Base-by-base conservation (phyloP, 2,888 invertebrate genomes). In the Tholera decimalis region DNA sequence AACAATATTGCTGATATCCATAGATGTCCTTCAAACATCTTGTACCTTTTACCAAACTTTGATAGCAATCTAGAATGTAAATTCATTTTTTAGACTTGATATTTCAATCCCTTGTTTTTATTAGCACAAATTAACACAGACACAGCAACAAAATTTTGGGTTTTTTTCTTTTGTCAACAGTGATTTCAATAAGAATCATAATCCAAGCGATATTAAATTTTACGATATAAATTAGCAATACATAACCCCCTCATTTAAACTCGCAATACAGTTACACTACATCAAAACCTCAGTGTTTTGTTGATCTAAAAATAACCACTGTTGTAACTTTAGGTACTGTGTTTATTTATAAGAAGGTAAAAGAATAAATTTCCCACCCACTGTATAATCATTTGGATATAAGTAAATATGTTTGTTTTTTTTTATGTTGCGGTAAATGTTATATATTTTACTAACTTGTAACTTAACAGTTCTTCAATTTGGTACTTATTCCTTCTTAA, bases 1-100 rank as follows among this genome's bases (percentile, higher is more conserved):
- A 20, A 8, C 0, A 8, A 41, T n/a, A 24, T 15, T 24, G 4
- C 8, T 33, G 11, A 26, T 26, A 37, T 9, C 46, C 18, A 54
- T 37, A 28, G 9, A 53, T 67, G 74, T 73, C 74, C 74, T 74
- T 77, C 74, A 77, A 61, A 77, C 20, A 33, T 30, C 24, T 57
- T 22, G 57, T 77, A 66, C 53, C 41, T 60, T 24, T 57, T 44
- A 44, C 65, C 47, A 71, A 64, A 47, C 28, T 51, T n/a, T 44
- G 41, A 56, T 43, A 51, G 18, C 18, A 22, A 22, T 39, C 51
- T 43, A 60, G 33, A 66, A 73, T 65, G 30, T 37, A 54, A 13
- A 60, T 30, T 26, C 51, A 26, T n/a, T 35, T 49, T 20, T 3
- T 7, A 24, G 24, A 9, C 37, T 33, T 50, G 44, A 1, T 30